These are phyloP conservation scores for Poeciliopsis retropinna DNA, from an alignment of 2,113 vertebrate genomes.

Conservation along the genomic window DNA sequence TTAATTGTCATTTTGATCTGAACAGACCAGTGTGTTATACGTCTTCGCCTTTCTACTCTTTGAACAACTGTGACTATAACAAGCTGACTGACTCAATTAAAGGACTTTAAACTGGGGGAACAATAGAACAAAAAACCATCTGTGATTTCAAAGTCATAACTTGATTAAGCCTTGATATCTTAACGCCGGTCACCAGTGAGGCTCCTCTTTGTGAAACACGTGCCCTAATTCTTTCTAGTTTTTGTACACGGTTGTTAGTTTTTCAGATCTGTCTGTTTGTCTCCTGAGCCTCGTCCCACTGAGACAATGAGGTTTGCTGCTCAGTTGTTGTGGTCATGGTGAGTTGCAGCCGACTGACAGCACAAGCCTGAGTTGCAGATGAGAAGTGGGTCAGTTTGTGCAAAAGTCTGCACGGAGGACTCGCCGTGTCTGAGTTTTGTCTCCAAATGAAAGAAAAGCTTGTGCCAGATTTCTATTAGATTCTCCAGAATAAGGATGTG, in stretches of 20 bases:
- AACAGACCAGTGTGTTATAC: too few relatives aligned
- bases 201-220: neutral
- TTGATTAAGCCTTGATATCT: too few relatives aligned
- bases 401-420: slow-evolving; percentile 49
- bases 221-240: neutral
- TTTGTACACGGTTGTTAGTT: slow-evolving; percentile 35
- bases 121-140: too few relatives aligned
- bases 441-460: slow-evolving; percentile 37
- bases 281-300: slow-evolving; percentile 34
- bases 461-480: slow-evolving; percentile 52
- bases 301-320: slow-evolving; percentile 44
- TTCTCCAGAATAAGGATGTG: slow-evolving; percentile 42
- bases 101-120: too few relatives aligned
- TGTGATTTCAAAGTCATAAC: too few relatives aligned
- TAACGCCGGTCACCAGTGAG: too few relatives aligned
- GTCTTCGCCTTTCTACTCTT: too few relatives aligned
- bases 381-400: slow-evolving; percentile 70
- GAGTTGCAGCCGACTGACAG: slow-evolving; percentile 59
- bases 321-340: slow-evolving; percentile 59
- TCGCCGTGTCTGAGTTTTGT: slow-evolving; percentile 47
- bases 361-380: slow-evolving; percentile 37
- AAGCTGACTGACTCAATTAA: neutral
- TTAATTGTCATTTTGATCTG: too few relatives aligned
- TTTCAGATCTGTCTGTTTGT: slow-evolving; percentile 35
- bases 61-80: too few relatives aligned